Evolutionary conservation across 2,113 vertebrate species (phyloP).

Genomic region (Damaliscus lunatus): DNA sequence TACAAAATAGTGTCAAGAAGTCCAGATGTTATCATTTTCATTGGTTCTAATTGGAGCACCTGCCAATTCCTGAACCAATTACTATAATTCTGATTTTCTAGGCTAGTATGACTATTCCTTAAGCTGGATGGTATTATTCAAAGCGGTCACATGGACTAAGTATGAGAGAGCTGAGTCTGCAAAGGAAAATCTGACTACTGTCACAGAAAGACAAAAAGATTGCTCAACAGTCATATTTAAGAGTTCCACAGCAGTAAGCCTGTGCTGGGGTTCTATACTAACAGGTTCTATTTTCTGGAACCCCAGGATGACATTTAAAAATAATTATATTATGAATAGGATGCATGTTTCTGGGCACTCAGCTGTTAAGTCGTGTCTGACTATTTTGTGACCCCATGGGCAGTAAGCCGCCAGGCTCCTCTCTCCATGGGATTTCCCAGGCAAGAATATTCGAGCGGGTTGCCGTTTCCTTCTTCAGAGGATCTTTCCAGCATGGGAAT

Average conservation of each 20-base stretch:
- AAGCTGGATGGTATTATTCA: background rate
- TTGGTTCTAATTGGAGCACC: background rate
- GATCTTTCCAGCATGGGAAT: background rate
- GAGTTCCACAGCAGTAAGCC: background rate
- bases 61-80: background rate
- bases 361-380: fast-evolving
- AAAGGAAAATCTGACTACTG: background rate
- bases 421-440: background rate
- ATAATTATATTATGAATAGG: background rate
- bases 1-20: background rate
- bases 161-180: background rate
- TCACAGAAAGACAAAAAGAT: background rate
- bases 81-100: background rate
- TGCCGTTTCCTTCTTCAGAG: background rate
- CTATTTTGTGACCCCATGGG: background rate
- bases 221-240: background rate
- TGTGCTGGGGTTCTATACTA: background rate
- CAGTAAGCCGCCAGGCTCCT: background rate
- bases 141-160: background rate
- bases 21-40: background rate
- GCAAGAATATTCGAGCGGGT: background rate
- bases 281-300: background rate
- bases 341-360: background rate
- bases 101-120: background rate
- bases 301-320: background rate